Base-by-base conservation (phyloP, 2,113 vertebrate species). In the Asarcornis scutulata region DNA sequence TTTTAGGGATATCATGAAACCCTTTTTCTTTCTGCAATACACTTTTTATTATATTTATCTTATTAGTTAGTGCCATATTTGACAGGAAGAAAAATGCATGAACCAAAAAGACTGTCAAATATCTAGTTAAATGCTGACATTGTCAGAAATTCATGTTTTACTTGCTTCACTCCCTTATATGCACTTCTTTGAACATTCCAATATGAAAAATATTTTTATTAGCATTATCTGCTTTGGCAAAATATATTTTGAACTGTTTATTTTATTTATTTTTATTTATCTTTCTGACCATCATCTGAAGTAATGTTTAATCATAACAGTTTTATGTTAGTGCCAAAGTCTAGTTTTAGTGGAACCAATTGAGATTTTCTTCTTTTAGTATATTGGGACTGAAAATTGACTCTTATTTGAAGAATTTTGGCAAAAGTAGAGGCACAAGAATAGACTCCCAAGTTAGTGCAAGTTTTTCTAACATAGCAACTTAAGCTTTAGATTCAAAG, bases 231-330 rank as follows among this genome's bases (percentile, higher is more conserved):
- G 17, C 66, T 89, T 59, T 56, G 42, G 56, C 56, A 63, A 93
- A 76, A 66, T 11, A 64, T 67, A 58, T 48, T 48, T 83, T 95
- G 59, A 83, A 50, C 21, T 76, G 7, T 50, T 93, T 82, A 56
- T 40, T 2, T 38, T 95, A n/a, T 88, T 73, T 94, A 60, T 83
- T 94, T 16, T 15, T 85, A 44, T 91, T 92, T 91, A 83, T 62
- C 34, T 40, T 85, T 84, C 32, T 58, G 63, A 13, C 3, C 21
- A n/a, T 64, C 71, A 84, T 84, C 38, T 73, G 53, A 20, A 83
- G 44, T 85, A 91, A 92, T 0, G 1, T 6, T 88, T 83, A 76
- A 85, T 75, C 52, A 68, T 68, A 79, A 62, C 31, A 53, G 11
- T 44, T 88, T 83, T 91, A 48, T 71, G 75, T 84, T 79, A 66